A percentile compares a stretch with the other conserved stretches of the same genome.
These are phyloP conservation scores for Pedetes capensis DNA, from an alignment of 2,113 vertebrate species.

Conservation along the genomic window DNA sequence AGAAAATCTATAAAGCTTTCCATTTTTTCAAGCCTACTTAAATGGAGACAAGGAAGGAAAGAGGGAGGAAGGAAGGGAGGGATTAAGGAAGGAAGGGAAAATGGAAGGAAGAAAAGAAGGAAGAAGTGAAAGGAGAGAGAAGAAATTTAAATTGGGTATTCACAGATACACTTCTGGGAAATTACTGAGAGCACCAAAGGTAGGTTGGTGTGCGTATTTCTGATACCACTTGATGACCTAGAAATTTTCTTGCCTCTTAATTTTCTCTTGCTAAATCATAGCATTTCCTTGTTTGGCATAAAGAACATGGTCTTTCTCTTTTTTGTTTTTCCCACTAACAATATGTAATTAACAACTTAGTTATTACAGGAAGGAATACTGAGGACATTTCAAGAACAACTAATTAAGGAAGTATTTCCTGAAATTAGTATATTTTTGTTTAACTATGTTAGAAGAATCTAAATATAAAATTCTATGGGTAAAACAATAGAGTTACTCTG, in stretches of 20 bases:
- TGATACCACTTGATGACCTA: background rate
- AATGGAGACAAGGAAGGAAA: no score
- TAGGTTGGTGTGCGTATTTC: background rate
- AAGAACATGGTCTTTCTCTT: background rate
- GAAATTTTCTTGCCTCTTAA: background rate
- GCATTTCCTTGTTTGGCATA: background rate
- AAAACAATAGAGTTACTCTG: conserved; percentile 44
- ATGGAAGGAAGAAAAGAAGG: no score
- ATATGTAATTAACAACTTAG: background rate
- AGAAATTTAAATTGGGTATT: background rate
- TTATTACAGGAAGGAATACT: background rate
- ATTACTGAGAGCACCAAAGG: background rate
- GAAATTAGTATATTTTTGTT: background rate
- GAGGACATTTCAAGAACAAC: background rate
- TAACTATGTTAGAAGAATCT: conserved; percentile 33
- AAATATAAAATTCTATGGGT: background rate
- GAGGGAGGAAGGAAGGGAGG: no score
- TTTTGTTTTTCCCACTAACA: background rate
- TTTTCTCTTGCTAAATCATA: background rate
- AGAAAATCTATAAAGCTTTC: background rate
- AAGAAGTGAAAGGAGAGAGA: no score
- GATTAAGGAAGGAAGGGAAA: no score
- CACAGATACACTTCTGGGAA: background rate
- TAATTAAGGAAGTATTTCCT: conserved; percentile 2
- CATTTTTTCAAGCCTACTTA: background rate